Conservation (phyloP, 2,797 vertebrate genomes). For the Oophaga sylvatica region DNA sequence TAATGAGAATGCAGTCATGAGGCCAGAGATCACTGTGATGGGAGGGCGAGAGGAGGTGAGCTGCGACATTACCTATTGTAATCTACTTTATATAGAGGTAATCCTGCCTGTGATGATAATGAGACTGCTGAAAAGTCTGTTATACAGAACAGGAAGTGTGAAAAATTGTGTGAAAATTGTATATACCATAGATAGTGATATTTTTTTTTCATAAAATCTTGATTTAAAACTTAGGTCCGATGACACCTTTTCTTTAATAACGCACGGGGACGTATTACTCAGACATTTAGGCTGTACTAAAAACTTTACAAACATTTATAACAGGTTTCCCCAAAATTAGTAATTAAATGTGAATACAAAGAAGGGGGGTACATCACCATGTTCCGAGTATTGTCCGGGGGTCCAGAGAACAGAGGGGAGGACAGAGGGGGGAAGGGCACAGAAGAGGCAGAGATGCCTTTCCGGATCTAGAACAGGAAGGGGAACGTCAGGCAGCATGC, state of each 20-base stretch:
- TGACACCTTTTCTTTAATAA: background rate
- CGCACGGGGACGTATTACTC: background rate
- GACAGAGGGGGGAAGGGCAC: conserved; percentile 79
- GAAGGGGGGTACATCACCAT: conserved; percentile 77
- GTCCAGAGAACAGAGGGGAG: conserved; percentile 82
- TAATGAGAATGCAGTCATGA: no score
- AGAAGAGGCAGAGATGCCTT: conserved; percentile 82
- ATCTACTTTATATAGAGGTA: no score
- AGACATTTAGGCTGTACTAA: background rate
- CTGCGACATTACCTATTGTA: no score
- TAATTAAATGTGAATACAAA: conserved; percentile 44
- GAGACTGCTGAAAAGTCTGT: no score
- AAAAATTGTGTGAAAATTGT: no score
- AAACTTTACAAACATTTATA: background rate
- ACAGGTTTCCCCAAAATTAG: background rate
- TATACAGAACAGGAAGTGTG: no score
- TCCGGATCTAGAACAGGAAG: conserved; percentile 82
- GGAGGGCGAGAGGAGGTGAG: no score
- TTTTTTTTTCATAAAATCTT: no score
- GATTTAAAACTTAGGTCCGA: no score
- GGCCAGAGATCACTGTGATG: no score
- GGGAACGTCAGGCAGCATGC: conserved; percentile 61
- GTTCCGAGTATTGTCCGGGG: conserved; percentile 87
- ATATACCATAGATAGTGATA: no score
- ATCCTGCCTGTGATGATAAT: no score